A percentile compares a stretch with the other conserved stretches of the same genome.
Evolutionary conservation across 2,797 vertebrate species (phyloP).

Genomic region (Sebastiscus tertius): DNA sequence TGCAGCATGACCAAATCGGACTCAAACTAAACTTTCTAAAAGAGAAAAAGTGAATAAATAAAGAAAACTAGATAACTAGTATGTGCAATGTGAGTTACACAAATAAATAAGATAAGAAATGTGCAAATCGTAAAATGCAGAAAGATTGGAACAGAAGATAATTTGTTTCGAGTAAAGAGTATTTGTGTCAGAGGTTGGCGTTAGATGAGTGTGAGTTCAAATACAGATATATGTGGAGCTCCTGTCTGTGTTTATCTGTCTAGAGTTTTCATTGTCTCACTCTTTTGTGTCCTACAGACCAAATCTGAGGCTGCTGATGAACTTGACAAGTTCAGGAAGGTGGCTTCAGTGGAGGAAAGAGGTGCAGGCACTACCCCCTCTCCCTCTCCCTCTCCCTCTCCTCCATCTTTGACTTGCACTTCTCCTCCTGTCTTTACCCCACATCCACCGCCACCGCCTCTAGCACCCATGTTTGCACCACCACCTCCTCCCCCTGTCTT

Average conservation of each 20-base stretch:
- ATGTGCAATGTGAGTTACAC: not conserved
- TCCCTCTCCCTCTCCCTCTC: constrained; percentile 26
- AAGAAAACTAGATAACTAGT: constrained; percentile 1
- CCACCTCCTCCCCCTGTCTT: constrained; percentile 49
- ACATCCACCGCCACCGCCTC: constrained; percentile 46
- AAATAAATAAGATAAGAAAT: constrained; percentile 12
- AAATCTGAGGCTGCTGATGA: constrained; percentile 87
- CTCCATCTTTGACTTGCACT: constrained; percentile 16
- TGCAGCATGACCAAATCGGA: constrained; percentile 58
- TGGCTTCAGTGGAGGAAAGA: constrained; percentile 47
- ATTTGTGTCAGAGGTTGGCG: not conserved
- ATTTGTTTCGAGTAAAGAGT: not conserved
- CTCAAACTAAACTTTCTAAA: constrained; percentile 14
- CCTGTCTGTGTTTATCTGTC: constrained; percentile 6
- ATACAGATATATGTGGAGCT: constrained; percentile 4
- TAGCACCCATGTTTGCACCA: constrained; percentile 29
- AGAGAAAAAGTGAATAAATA: not conserved
- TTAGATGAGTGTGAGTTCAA: not conserved
- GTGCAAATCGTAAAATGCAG: not conserved
- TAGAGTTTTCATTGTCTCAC: constrained; percentile 18
- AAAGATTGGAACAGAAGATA: not conserved
- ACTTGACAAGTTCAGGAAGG: constrained; percentile 79
- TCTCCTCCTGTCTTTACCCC: constrained; percentile 48
- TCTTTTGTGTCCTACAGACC: constrained; percentile 78
- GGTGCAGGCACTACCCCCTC: constrained; percentile 2